Percentiles rank a stretch among this genome's conserved stretches.
Conservation (phyloP, 2,113 vertebrate species). For the Peromyscus polionotus region DNA sequence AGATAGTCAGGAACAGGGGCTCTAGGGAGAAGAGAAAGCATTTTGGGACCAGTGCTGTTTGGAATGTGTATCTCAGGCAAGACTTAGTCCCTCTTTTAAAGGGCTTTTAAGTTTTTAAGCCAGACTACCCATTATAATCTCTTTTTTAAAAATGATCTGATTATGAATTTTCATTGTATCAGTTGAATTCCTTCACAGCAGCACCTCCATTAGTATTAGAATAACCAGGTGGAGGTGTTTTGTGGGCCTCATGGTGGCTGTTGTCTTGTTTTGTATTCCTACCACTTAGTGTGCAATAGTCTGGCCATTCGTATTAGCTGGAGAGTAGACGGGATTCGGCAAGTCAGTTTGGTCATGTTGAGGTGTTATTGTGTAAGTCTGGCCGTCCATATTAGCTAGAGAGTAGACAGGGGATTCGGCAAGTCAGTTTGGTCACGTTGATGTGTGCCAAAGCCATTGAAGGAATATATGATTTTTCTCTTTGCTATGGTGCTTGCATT, state of each 20-base stretch:
- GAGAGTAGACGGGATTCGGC: not conserved
- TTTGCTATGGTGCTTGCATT: not conserved
- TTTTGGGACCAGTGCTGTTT: not conserved
- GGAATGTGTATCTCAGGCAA: not conserved
- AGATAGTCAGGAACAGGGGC: not conserved
- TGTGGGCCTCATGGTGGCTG: not conserved
- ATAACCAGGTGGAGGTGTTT: not conserved
- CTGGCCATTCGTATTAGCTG: not conserved
- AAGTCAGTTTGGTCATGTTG: not conserved
- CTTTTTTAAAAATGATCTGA: conserved; percentile 40
- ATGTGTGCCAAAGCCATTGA: conserved; percentile 6
- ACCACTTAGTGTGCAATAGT: not conserved
- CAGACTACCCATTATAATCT: not conserved
- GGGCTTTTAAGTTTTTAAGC: not conserved
- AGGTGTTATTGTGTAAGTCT: not conserved
- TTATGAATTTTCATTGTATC: not conserved
- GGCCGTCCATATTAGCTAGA: not conserved
- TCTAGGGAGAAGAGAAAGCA: not conserved
- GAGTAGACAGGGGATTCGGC: conserved; percentile 11
- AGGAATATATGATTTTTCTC: conserved; percentile 26
- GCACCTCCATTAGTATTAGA: not conserved
- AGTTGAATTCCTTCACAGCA: not conserved
- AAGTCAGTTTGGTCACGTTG: not conserved
- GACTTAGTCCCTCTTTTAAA: not conserved
- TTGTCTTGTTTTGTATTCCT: not conserved